Evolutionary conservation across 1,140 invertebrate species (phyloP), one percentile per base, ranked within the genome.

Genomic region (Micrasema longulum): DNA sequence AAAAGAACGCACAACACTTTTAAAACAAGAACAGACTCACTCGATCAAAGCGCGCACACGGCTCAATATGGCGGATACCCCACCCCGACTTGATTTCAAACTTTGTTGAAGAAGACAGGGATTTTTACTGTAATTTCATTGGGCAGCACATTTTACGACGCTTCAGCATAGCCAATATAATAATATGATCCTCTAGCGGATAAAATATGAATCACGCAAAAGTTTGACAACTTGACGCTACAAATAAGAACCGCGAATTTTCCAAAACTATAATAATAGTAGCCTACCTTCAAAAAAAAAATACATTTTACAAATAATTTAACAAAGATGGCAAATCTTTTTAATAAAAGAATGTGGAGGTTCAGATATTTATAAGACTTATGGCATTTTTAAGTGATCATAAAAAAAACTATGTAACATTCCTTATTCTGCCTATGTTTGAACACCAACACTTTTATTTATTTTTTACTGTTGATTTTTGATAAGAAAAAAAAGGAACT

Each of bases 11-110:
- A 66, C 63, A 38, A 23, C 22, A 72, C 69, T 62, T 57, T 71
- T 71, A 50, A 48, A 65, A 63, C 57, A 64, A 71, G 62, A 45
- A 65, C 70, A 48, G 70, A 57, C 70, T 72, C 70, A 72, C 70
- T 66, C 48, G 53, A 50, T 62, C 47, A 45, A 53, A 53, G 62
- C 70, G 70, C 70, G 70, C 70, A 72, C 70, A 71, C 69, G 53
- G 63, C 70, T 66, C 70, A 72, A 72, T 72, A 72, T 72, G 70
- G 70, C 70, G 70, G 70, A 48, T 66, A 71, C 70, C 70, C 70
- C 70, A 66, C 70, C 70, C 70, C 70, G 64, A 66, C 62, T 55
- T 60, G 70, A 55, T 57, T 70, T 72, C 70, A 72, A 72, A 72
- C 70, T 72, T 72, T 72, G 55, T 70, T 64, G 69, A 64, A 64